phyloP scores from a whole-genome alignment of 2,797 vertebrate species.

The Phrynocephalus forsythii region DNA sequence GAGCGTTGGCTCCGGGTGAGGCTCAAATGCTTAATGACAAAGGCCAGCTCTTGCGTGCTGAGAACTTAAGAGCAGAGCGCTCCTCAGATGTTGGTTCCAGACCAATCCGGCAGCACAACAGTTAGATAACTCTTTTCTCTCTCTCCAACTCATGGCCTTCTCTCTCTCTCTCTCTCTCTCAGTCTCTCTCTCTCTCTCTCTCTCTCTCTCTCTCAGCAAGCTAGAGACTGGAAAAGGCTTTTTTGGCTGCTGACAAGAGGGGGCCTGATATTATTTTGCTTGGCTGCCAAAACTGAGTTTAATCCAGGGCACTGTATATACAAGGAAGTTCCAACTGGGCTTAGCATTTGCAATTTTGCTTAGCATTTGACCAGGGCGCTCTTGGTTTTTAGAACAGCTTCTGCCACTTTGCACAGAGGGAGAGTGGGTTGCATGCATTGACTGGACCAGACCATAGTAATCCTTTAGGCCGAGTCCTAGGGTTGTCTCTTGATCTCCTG shows the following conservation, averaged over 20 bases:
- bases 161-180: neutral
- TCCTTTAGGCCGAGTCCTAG: too few relatives aligned
- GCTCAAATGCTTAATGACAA: slow-evolving; percentile 58
- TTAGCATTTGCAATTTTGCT: neutral
- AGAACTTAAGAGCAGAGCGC: slow-evolving; percentile 45
- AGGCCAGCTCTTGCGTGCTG: slow-evolving; percentile 47
- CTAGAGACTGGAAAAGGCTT: neutral
- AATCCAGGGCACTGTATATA: neutral
- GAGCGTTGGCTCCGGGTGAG: slow-evolving; percentile 53
- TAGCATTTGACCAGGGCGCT: neutral
- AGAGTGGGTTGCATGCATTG: too few relatives aligned
- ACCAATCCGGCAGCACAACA: rapidly evolving
- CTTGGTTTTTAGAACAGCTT: neutral
- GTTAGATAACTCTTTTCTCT: slow-evolving; percentile 1
- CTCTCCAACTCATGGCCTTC: neutral
- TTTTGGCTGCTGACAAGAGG: neutral
- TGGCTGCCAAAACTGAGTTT: neutral
- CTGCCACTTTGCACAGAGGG: neutral
- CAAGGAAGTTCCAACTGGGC: too few relatives aligned
- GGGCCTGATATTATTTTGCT: neutral
- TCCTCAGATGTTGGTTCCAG: slow-evolving; percentile 2
- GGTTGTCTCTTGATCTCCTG: too few relatives aligned
- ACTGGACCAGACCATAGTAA: too few relatives aligned
- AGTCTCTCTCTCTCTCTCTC: neutral
- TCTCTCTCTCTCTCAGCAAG: neutral